phyloP scores from a whole-genome alignment of 2,113 vertebrate species.

The Mesembrinibis cayennensis region DNA sequence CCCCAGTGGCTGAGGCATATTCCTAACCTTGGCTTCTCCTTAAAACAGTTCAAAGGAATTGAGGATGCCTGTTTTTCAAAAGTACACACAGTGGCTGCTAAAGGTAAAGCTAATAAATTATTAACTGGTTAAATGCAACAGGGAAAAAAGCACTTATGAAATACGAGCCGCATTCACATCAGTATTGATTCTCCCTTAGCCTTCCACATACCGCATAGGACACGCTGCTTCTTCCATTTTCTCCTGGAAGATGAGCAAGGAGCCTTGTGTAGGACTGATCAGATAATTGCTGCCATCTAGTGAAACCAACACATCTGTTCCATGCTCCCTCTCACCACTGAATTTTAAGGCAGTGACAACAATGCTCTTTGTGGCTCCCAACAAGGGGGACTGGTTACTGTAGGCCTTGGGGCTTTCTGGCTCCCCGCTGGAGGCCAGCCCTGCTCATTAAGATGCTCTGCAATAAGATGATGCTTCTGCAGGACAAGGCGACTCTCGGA shows the following conservation, averaged over 20 bases:
- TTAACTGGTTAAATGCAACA: background rate
- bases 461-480: background rate
- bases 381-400: too few species aligned
- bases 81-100: background rate
- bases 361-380: accelerated
- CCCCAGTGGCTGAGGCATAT: background rate
- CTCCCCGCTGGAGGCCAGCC: background rate
- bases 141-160: background rate
- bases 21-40: background rate
- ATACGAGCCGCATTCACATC: background rate
- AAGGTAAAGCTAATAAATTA: background rate
- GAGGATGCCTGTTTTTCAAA: background rate
- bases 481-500: background rate
- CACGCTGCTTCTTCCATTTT: background rate
- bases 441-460: background rate
- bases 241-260: background rate
- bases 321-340: background rate
- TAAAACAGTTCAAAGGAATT: accelerated
- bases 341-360: background rate
- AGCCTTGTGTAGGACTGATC: background rate
- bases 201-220: background rate
- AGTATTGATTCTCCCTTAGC: background rate
- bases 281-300: conserved; percentile 60
- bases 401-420: background rate
- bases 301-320: background rate